Percentiles rank a stretch among this genome's conserved stretches.
These are phyloP conservation scores for Himalopsyche kuldschensis DNA, from an alignment of 2,888 invertebrate species.

Conservation along the genomic window DNA sequence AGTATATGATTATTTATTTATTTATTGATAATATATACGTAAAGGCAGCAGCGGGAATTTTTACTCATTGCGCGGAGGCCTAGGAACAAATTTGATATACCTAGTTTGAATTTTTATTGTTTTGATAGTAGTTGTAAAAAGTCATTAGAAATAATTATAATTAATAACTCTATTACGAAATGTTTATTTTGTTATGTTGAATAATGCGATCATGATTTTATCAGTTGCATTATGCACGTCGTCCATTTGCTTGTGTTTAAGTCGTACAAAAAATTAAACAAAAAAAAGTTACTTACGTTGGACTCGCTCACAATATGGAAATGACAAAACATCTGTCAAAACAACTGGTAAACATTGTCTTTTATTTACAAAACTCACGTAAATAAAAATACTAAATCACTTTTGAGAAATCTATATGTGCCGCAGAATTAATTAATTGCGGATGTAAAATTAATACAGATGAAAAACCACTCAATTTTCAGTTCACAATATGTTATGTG, in stretches of 20 bases:
- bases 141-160: no score
- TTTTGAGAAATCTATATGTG: not conserved
- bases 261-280: not conserved
- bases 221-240: not conserved
- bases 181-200: no score
- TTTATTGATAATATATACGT: no score
- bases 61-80: no score
- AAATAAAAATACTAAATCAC: not conserved
- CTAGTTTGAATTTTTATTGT: no score
- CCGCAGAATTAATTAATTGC: not conserved
- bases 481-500: not conserved
- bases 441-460: not conserved
- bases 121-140: no score
- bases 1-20: no score
- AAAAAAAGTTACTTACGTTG: not conserved
- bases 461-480: not conserved
- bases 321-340: constrained; percentile 12
- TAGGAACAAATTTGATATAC: no score
- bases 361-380: not conserved
- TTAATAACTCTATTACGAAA: no score
- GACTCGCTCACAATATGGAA: constrained; percentile 3
- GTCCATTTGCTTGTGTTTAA: not conserved
- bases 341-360: not conserved
- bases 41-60: no score
- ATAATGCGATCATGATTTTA: not conserved